These are phyloP conservation scores for Drosophila yakuba DNA, from an alignment of 1,140 invertebrate species.

Conservation along the genomic window DNA sequence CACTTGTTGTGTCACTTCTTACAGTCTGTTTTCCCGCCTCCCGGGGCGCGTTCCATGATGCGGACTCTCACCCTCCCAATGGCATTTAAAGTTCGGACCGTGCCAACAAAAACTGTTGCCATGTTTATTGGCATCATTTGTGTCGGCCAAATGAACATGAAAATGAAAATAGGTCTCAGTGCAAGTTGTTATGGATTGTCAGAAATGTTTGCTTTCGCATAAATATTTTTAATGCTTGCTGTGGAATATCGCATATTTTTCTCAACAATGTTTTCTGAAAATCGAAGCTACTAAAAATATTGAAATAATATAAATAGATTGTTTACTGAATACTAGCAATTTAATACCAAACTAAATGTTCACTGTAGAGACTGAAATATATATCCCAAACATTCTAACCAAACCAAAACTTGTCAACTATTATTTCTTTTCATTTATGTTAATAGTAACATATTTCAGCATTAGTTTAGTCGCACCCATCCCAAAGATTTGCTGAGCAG, in stretches of 20 bases:
- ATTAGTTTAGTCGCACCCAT: neutral
- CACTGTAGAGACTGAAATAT: no score
- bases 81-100: constrained; percentile 1
- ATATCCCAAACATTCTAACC: no score
- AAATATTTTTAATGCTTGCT: constrained; percentile 21
- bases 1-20: constrained; percentile 61
- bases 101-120: constrained; percentile 36
- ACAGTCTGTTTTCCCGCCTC: constrained; percentile 20
- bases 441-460: neutral
- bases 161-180: constrained; percentile 33
- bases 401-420: no score
- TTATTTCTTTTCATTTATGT: neutral
- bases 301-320: no score
- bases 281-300: no score
- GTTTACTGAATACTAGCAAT: no score
- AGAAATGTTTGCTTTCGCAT: constrained; percentile 19
- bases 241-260: constrained; percentile 23
- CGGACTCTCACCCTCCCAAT: neutral
- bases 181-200: constrained; percentile 32
- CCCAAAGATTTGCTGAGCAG: constrained; percentile 31
- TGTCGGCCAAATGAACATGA: constrained; percentile 48
- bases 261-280: neutral
- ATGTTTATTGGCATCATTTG: constrained; percentile 76
- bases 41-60: constrained; percentile 20
- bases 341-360: no score